Evolutionary conservation across 2,888 invertebrate genomes (phyloP), one percentile per base, ranked within the genome.

Genomic region (Drosophila lacicola): DNA sequence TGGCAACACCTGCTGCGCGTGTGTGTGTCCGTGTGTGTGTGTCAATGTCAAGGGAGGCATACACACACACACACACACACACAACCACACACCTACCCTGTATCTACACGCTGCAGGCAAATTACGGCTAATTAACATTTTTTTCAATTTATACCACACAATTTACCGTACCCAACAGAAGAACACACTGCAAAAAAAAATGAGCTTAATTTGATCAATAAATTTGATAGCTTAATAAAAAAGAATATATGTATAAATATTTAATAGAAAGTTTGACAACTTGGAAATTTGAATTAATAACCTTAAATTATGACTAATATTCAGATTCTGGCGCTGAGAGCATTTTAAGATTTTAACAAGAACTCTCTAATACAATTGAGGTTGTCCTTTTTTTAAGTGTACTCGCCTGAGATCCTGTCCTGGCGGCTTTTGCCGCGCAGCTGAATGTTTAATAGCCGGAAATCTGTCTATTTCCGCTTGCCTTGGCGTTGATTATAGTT

Each of bases 381-480:
- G 5, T 17, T 3, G 13, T 13, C 4, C 14, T 53, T 76, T 77
- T 44, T 64, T 36, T 8, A 17, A 49, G 79, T 71, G 58, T 46
- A 71, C 41, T 74, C 54, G 37, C 36, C n/a, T 6, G 29, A 62
- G 70, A 47, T 49, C 33, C 69, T 49, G 64, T 53, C 57, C 58
- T 55, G 68, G 62, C 64, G 77, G 66, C 74, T 71, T 86, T 82
- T 82, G 75, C 75, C 78, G 81, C 84, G 69, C 72, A 72, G 81
- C 80, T 88, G 87, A 88, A 78, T 87, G 88, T 80, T 88, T 85
- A 85, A 85, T 88, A 88, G 88, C 85, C 85, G 85, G 89, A 86
- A 88, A 86, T 86, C 87, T 87, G 87, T 88, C 85, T 88, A 86
- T 88, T 86, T 86, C 89, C 85, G 85, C 75, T 82, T 88, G 82